Conservation (phyloP, 2,113 vertebrate species). For the Periophthalmodon schlosseri region DNA sequence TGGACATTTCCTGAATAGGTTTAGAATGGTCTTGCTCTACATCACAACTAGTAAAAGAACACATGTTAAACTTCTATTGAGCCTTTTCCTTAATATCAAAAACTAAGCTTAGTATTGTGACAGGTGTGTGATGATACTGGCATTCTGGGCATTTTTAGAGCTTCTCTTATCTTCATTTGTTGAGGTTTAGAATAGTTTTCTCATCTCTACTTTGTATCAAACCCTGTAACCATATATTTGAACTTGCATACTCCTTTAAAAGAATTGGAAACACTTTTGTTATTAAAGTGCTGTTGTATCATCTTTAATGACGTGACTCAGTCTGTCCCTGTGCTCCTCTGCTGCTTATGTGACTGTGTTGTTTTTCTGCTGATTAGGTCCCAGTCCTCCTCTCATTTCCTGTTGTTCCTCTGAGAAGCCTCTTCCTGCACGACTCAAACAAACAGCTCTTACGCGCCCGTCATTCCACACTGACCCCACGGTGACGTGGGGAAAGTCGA, state of each 20-base stretch:
- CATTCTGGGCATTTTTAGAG: no score
- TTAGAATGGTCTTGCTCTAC: no score
- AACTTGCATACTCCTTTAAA: neutral
- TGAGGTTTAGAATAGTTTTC: no score
- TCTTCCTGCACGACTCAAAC: constrained; percentile 48
- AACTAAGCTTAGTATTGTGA: neutral
- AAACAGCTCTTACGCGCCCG: no score
- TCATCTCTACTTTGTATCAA: neutral
- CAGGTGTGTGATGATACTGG: neutral
- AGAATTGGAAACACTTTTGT: neutral
- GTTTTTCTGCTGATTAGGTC: constrained; percentile 37
- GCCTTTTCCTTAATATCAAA: neutral
- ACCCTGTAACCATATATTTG: neutral
- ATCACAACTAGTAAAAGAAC: no score
- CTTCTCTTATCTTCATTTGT: no score
- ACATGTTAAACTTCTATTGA: no score
- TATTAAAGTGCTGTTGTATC: neutral
- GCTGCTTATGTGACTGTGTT: constrained; percentile 8
- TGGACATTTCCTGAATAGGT: no score
- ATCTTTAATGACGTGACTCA: neutral
- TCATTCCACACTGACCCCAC: no score
- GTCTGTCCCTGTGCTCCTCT: neutral
- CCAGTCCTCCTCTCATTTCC: constrained; percentile 35
- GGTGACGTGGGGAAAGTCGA: no score
- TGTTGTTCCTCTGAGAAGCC: constrained; percentile 43